Evolutionary conservation across 2,113 vertebrate species (phyloP), one percentile per base, ranked within the genome.

Genomic region (Eulacestoma nigropectus): DNA sequence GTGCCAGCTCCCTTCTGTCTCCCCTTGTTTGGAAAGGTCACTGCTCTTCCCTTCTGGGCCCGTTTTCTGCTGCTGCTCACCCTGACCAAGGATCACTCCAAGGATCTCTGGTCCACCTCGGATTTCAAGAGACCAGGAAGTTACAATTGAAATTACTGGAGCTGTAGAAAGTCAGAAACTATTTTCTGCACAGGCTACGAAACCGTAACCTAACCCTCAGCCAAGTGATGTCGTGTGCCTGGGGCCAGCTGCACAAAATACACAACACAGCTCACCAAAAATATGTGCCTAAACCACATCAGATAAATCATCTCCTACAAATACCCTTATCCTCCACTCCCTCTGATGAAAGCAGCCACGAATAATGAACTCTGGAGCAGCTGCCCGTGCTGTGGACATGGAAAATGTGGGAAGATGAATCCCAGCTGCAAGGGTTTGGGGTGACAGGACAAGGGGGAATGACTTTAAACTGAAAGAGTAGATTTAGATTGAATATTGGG

Each of bases 221-320:
- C 63, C 90, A 65, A 91, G 75, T 65, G 75, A 16, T 22, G 42
- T 3, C 10, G 15, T 64, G 3, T 32, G 75, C 81, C 69, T 6
- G 10, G 53, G 67, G 70, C 70, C 95, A 90, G 86, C 88, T 93
- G 90, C 90, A 80, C 50, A 79, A 67, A 79, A 23, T 42, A 73
- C 9, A 78, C 81, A 79, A 9, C 72, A 87, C 9, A 64, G 67
- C 70, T 95, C 78, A 82, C 85, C 84, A 52, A 72, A 41, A 92
- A 30, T 37, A 90, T 26, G 41, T 32, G 73, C 63, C 57, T 90
- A 60, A 91, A 85, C 92, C 92, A 94, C 95, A 94, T 93, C 78
- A 96, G 79, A 94, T 53, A 89, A 91, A 90, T 56, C 85, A 56
- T 26, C 55, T 47, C 62, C 65, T 85, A 17, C 88, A 87, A 75